Conservation (phyloP, 2,113 vertebrate genomes). For the Hucho hucho region DNA sequence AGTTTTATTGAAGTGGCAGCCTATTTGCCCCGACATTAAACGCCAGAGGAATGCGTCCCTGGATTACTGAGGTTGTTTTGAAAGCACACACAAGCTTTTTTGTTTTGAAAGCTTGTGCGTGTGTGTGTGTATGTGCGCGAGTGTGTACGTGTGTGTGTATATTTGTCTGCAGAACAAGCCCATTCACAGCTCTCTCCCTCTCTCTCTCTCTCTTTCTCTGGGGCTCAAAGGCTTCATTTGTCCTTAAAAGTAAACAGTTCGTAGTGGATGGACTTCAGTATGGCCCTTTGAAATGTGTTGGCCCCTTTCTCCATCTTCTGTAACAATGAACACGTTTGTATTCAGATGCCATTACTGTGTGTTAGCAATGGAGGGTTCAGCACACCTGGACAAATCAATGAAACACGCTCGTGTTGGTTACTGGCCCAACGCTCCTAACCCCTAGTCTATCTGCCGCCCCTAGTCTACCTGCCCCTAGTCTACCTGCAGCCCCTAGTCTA, state of each 20-base stretch:
- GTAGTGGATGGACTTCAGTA: conserved; percentile 70
- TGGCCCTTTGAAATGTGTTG: conserved; percentile 69
- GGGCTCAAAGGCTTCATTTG: conserved; percentile 74
- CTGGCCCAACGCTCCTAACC: too few relatives aligned
- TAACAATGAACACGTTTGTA: conserved; percentile 73
- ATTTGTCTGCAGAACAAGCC: conserved; percentile 61
- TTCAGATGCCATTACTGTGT: conserved; percentile 63
- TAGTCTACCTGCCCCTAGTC: too few relatives aligned
- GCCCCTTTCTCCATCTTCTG: conserved; percentile 68
- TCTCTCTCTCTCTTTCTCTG: background rate
- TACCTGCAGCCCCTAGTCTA: too few relatives aligned
- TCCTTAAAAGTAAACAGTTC: conserved; percentile 72
- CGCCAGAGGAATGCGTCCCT: conserved; percentile 70
- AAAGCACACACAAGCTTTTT: too few relatives aligned
- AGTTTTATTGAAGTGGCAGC: conserved; percentile 78
- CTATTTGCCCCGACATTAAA: conserved; percentile 78
- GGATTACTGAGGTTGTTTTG: conserved; percentile 76
- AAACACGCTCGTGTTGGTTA: conserved; percentile 12
- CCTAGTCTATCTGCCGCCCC: too few relatives aligned
- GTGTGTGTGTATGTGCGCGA: too few relatives aligned
- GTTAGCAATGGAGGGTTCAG: conserved; percentile 52
- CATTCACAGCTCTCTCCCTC: conserved; percentile 65
- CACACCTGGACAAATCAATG: conserved; percentile 69
- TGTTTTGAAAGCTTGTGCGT: conserved; percentile 61
- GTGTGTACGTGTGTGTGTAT: too few relatives aligned